Evolutionary conservation across 2,113 vertebrate species (phyloP).

Genomic region (Vicugna pacos): DNA sequence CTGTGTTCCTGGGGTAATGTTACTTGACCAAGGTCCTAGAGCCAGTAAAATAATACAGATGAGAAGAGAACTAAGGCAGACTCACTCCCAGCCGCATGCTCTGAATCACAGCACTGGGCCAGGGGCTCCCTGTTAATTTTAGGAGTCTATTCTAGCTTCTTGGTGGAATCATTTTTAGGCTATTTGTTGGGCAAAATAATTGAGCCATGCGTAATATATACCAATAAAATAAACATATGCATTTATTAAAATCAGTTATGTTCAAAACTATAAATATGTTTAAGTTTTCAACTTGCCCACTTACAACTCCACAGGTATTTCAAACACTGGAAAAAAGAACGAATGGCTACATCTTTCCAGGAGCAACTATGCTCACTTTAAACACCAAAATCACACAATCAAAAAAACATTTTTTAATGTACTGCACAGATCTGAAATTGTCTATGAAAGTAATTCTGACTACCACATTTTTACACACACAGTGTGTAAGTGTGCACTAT

Average conservation of each 20-base stretch:
- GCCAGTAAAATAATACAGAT: neutral
- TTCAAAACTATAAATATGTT: neutral
- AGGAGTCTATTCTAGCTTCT: neutral
- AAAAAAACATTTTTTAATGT: neutral
- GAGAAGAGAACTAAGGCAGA: accelerated
- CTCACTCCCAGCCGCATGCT: accelerated
- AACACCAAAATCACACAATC: neutral
- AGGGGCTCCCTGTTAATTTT: neutral
- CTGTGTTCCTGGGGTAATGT: neutral
- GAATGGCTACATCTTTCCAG: neutral
- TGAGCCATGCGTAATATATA: neutral
- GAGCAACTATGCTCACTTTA: neutral
- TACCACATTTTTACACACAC: neutral
- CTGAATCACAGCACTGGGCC: accelerated
- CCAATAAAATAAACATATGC: neutral
- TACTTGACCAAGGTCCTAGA: neutral
- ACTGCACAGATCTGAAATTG: neutral
- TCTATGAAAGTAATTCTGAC: neutral
- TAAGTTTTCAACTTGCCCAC: neutral
- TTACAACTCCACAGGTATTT: neutral
- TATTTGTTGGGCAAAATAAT: neutral
- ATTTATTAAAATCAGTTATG: neutral
- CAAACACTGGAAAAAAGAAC: neutral
- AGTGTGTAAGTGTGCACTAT: neutral
- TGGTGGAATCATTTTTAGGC: neutral